Conservation (phyloP, 2,797 vertebrate species). For the Crenuchus spilurus region DNA sequence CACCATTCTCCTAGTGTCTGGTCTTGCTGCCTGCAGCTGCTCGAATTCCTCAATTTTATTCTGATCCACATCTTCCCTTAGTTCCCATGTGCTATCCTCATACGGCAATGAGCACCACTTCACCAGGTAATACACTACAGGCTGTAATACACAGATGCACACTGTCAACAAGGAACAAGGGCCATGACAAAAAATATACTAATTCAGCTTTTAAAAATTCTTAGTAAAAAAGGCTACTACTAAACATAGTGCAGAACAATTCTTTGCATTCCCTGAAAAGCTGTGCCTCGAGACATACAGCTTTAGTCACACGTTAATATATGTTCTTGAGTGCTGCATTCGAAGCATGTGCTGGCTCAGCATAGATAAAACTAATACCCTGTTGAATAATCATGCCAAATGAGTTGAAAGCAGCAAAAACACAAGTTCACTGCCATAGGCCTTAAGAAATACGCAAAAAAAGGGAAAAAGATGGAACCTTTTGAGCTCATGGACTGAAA, state of each 20-base stretch:
- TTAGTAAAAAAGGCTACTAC: neutral
- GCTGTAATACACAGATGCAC: conserved; percentile 79
- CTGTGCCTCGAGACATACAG: neutral
- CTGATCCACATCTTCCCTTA: conserved; percentile 97
- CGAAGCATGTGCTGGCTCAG: conserved; percentile 2
- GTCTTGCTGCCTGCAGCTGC: conserved; percentile 91
- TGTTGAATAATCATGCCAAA: neutral
- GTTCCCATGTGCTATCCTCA: conserved; percentile 99
- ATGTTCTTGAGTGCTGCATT: neutral
- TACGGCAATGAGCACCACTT: conserved; percentile 99
- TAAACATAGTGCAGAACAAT: neutral
- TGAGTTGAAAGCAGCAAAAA: neutral
- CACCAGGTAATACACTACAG: conserved; percentile 98
- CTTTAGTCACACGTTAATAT: neutral
- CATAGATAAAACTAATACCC: neutral
- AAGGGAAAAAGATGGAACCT: neutral
- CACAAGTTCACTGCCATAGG: neutral
- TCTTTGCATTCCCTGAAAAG: neutral
- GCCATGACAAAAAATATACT: neutral
- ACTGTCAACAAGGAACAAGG: neutral
- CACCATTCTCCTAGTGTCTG: conserved; percentile 90
- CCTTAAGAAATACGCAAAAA: neutral
- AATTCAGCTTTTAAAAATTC: neutral
- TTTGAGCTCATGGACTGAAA: neutral
- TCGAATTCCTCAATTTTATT: conserved; percentile 98